Evolutionary conservation across 2,797 vertebrate species (phyloP).

Genomic region (Clarias laeviceps): DNA sequence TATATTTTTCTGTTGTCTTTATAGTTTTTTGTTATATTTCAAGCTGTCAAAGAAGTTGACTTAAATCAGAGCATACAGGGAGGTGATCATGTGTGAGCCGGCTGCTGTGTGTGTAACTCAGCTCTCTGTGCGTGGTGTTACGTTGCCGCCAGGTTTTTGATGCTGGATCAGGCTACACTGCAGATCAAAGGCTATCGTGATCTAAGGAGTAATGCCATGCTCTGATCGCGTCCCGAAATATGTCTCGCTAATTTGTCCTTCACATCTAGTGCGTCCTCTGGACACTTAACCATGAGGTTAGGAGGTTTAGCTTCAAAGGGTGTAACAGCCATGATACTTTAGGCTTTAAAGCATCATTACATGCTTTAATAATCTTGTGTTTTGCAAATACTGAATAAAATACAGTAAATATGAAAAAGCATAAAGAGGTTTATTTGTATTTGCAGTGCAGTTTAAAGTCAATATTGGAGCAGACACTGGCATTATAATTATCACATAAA

Average conservation of each 20-base stretch:
- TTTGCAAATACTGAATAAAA: slow-evolving; percentile 1
- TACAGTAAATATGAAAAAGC: neutral
- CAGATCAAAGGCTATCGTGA: slow-evolving; percentile 72
- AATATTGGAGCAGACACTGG: slow-evolving; percentile 4
- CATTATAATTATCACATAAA: slow-evolving; percentile 9
- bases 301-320: slow-evolving; percentile 37
- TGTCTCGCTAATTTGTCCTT: slow-evolving; percentile 70
- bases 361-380: neutral
- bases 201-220: slow-evolving; percentile 66
- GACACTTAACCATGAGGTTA: slow-evolving; percentile 29
- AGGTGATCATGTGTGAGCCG: slow-evolving; percentile 49
- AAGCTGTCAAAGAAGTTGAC: neutral
- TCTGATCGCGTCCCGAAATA: slow-evolving; percentile 70
- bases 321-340: slow-evolving; percentile 19
- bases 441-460: neutral
- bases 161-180: slow-evolving; percentile 71
- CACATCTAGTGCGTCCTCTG: slow-evolving; percentile 65
- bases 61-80: neutral
- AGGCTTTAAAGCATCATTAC: slow-evolving; percentile 2
- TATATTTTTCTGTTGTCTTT: neutral
- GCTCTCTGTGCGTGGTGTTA: slow-evolving; percentile 35
- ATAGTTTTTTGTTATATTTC: neutral
- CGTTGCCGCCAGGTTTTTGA: slow-evolving; percentile 68
- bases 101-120: slow-evolving; percentile 59
- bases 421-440: neutral